Evolutionary conservation across 2,888 invertebrate genomes (phyloP), one percentile per base, ranked within the genome.

Genomic region (Megalurothrips usitatus): DNA sequence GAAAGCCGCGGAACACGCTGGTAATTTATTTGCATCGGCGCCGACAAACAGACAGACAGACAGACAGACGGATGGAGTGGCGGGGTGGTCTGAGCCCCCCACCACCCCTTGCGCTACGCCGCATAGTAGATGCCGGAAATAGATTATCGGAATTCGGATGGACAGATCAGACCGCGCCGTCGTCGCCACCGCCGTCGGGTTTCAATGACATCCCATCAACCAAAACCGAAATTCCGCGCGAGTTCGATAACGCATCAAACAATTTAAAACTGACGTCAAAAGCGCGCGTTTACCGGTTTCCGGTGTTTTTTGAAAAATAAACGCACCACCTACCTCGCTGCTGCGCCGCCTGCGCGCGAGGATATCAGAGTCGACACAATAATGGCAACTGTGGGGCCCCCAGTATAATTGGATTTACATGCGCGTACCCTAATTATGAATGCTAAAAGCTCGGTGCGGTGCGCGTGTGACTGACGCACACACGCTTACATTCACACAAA

Each of bases 401-500:
- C 19, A 58, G 68, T 75, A n/a, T n/a, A 75, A 75, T 75, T 75
- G 68, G 68, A 75, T 75, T 75, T 75, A 75, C 26, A 26, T 23
- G 23, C 9, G 68, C 68, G 11, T 23, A 26, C 68, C 68, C 68
- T 75, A 75, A 75, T 75, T 75, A 75, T 75, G 23, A 75, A 75
- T 26, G 68, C 68, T 9, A 1, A 43, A 43, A 43, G 34, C 34
- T 2, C 34, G 17, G 58, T 58, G 34, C 34, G 17, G 58, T 58
- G 58, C 19, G 58, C 19, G 58, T 14, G 58, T 14, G 58, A n/a
- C n/a, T 6, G 34, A 43, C 34, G 6, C 34, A 43, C 34, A 43
- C 34, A 43, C 34, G 6, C 34, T 4, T 6, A 43, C 34, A 43
- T 6, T 2, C 34, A 10, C 52, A 10, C 52, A 19, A 1, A 19